Evolutionary conservation across 2,888 invertebrate genomes (phyloP), one percentile per base, ranked within the genome.

Genomic region (Epinotia nisella): DNA sequence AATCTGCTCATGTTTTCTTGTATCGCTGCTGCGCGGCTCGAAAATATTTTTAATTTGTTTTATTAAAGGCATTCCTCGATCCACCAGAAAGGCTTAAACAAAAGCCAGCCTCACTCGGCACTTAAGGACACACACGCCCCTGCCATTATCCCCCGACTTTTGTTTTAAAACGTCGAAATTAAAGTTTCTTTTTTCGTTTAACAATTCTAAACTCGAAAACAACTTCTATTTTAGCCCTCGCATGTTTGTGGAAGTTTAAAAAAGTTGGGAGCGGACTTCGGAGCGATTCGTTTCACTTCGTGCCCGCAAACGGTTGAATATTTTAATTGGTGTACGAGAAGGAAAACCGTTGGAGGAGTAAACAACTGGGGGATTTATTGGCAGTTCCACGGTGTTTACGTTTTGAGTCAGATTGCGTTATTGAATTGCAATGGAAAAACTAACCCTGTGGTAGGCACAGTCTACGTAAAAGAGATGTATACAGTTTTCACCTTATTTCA

Each of bases 171-270:
- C 87, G 89, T 90, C 89, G 86, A 88, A 92, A 92, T 92, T 91
- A 90, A 92, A 92, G 86, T 91, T 92, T 86, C 88, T 90, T 93
- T 92, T 92, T 92, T 90, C 86, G 87, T 82, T 79, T 78, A 90
- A 90, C 92, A 91, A 90, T 92, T 89, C 91, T 87, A 90, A 92
- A 90, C 91, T 89, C 89, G 87, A 76, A 78, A 83, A 81, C 89
- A 93, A 93, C 93, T 93, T 93, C 87, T 90, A 85, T 93, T 92
- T 93, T 92, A 93, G 90, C 89, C 90, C 91, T 90, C 89, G 88
- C 90, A 90, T 91, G 92, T 90, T 91, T 91, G 87, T 80, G 87
- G 89, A 91, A 92, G 85, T 93, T 92, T 86, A 85, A 90, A 91
- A 92, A 91, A 90, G 90, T 90, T 79, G 53, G 66, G 17, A 71